A percentile compares a stretch with the other conserved stretches of the same genome.
Conservation (phyloP, 2,797 vertebrate genomes). For the Hydrocynus forskahlii region DNA sequence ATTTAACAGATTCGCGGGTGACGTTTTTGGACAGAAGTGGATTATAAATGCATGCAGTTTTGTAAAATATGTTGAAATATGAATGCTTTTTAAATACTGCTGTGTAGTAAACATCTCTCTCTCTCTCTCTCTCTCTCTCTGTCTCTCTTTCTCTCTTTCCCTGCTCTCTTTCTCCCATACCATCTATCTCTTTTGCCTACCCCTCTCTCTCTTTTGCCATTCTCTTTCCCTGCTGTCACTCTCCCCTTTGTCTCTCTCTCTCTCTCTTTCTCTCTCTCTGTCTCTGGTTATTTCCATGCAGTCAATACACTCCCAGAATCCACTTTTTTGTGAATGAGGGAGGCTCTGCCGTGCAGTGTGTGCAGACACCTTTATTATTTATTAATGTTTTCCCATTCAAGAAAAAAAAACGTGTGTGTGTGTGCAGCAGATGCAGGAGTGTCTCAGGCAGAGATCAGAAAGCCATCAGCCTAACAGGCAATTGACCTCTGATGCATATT, state of each 20-base stretch:
- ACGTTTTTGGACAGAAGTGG: not conserved
- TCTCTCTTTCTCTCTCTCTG: not conserved
- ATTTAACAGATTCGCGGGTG: not conserved
- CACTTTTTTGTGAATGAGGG: constrained; percentile 32
- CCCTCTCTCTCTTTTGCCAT: no score
- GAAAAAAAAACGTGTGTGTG: not conserved
- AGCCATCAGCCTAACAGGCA: constrained; percentile 4
- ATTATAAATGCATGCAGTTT: no score
- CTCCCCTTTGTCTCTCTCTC: not conserved
- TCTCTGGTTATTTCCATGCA: constrained; percentile 35
- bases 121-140: not conserved
- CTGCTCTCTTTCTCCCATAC: not conserved
- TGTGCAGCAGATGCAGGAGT: not conserved
- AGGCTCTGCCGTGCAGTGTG: not conserved
- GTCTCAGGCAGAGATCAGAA: constrained; percentile 4
- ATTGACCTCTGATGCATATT: constrained; percentile 14
- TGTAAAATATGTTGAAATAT: not conserved
- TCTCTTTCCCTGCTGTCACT: not conserved
- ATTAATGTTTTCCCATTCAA: not conserved
- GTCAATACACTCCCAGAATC: constrained; percentile 36
- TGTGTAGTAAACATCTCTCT: not conserved
- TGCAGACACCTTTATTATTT: not conserved
- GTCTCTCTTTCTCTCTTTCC: not conserved
- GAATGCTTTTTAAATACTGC: not conserved
- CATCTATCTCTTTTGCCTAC: not conserved